Conservation (phyloP, 1,140 invertebrate species). For the Phocides pigmalion region DNA sequence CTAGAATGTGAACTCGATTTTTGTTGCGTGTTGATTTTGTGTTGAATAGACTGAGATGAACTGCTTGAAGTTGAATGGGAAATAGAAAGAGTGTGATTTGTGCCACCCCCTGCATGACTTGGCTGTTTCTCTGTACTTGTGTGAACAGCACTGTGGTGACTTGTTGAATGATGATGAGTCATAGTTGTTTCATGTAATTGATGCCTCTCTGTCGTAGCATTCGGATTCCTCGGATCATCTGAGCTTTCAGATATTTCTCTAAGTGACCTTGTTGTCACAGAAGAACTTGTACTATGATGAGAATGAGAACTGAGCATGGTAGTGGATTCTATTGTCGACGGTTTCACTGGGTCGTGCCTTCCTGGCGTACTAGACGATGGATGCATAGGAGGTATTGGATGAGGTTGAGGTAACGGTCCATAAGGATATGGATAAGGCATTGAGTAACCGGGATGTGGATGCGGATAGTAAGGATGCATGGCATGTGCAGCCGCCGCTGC, state of each 20-base stretch:
- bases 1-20: slow-evolving; percentile 80
- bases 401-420: slow-evolving; percentile 87
- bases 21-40: slow-evolving; percentile 84
- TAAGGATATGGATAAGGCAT: slow-evolving; percentile 89
- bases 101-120: slow-evolving; percentile 80
- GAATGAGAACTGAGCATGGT: slow-evolving; percentile 88
- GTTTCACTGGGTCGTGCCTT: slow-evolving; percentile 79
- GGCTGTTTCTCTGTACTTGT: slow-evolving; percentile 85
- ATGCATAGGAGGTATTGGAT: slow-evolving; percentile 89
- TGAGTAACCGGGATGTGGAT: slow-evolving; percentile 88
- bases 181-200: slow-evolving; percentile 86
- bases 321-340: slow-evolving; percentile 86
- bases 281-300: slow-evolving; percentile 87
- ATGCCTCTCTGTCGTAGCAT: slow-evolving; percentile 81
- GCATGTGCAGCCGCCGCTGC: slow-evolving; percentile 83
- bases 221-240: slow-evolving; percentile 78
- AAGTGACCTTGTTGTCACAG: slow-evolving; percentile 84
- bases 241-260: slow-evolving; percentile 84
- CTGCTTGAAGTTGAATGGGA: slow-evolving; percentile 87
- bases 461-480: slow-evolving; percentile 88
- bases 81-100: slow-evolving; percentile 86
- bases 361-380: slow-evolving; percentile 83
- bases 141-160: slow-evolving; percentile 86
- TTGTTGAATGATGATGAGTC: slow-evolving; percentile 86
- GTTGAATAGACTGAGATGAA: slow-evolving; percentile 85